Evolutionary conservation across 1,140 invertebrate genomes (phyloP), one percentile per base, ranked within the genome.

Genomic region (Chrysopa pallens): DNA sequence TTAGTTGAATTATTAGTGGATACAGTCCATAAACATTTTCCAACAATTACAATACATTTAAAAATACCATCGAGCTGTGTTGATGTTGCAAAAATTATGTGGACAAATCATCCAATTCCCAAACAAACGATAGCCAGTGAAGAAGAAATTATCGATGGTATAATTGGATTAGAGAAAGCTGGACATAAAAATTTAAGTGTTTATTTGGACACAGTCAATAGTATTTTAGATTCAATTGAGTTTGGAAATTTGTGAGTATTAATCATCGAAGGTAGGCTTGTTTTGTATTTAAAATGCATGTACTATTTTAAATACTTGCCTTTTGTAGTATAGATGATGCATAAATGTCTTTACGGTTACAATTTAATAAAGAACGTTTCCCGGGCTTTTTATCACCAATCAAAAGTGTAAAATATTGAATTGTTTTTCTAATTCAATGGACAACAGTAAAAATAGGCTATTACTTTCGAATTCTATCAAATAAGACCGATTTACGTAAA

Each of bases 161-260:
- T 59, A 6, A 48, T 57, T 11, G 55, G 50, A 4, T 57, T 76
- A 17, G 53, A 48, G 2, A 39, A 55, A 27, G 48, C 55, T 8
- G 72, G 64, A 14, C 51, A 68, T 28, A 50, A 52, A 27, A 73
- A 73, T 56, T 58, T 67, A 41, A 53, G 58, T 9, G 46, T 64
- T 6, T 90, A 87, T 51, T 61, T 67, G 23, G 60, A 66, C 7
- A 55, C 86, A 3, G 50, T 86, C 0, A 52, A 74, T 13, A 64
- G 72, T 14, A 52, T 91, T 8, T 62, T 83, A 1, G 54, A 70
- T 47, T 60, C 74, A 11, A 72, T 82, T 11, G 58, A 76, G 14
- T 65, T 71, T 48, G 72, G 73, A 47, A 79, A 77, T 56, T 57
- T 84, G 72, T 83, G 62, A 80, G 77, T 74, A 48, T 43, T 39